A percentile compares a stretch with the other conserved stretches of the same genome.
Conservation (phyloP, 64 coral and sea anemone species). For the Montipora sp. region DNA sequence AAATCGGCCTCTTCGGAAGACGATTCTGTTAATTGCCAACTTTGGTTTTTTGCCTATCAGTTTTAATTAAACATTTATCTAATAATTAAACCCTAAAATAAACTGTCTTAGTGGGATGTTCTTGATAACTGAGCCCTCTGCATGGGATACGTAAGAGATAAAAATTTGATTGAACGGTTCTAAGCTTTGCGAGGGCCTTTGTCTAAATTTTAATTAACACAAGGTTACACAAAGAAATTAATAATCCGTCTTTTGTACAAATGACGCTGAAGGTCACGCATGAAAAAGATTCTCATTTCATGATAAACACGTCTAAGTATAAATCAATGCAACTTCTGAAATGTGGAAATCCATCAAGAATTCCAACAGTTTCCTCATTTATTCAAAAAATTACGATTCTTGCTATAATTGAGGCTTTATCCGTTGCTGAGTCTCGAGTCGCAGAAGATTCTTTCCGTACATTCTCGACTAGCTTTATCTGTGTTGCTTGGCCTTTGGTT, state of each 20-base stretch:
- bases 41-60: too few relatives aligned
- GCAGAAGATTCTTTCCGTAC: too few relatives aligned
- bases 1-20: too few relatives aligned
- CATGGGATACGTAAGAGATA: too few relatives aligned
- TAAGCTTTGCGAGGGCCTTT: not conserved
- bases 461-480: not conserved
- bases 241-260: not conserved
- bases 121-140: too few relatives aligned
- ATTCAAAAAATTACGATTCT: not conserved
- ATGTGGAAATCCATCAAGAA: not conserved
- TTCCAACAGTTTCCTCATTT: not conserved
- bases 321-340: not conserved
- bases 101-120: too few relatives aligned
- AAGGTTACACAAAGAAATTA: not conserved
- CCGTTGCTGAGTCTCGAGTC: too few relatives aligned
- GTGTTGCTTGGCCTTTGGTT: not conserved
- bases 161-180: not conserved
- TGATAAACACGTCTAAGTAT: not conserved
- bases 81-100: too few relatives aligned
- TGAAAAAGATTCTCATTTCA: not conserved
- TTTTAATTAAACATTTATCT: too few relatives aligned
- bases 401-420: not conserved
- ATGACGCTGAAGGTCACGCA: not conserved
- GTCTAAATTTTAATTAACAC: not conserved
- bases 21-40: too few relatives aligned